Evolutionary conservation across 2,113 vertebrate species (phyloP).

Genomic region (Pelodiscus sinensis): DNA sequence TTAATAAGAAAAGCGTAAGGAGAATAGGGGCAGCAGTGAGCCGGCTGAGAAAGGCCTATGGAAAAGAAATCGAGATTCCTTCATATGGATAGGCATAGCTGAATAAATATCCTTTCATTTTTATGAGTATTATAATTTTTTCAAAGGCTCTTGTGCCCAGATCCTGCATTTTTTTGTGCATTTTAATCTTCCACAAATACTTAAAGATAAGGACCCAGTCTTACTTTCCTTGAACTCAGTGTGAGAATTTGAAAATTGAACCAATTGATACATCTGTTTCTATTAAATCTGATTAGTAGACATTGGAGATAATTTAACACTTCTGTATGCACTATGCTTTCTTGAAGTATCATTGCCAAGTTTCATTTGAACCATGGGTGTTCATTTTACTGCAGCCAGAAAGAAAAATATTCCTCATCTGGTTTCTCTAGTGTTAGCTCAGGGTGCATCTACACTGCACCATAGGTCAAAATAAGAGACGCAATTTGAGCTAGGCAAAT

Average conservation of each 20-base stretch:
- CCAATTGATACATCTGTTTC: conserved; percentile 22
- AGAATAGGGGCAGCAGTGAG: conserved; percentile 33
- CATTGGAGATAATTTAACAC: neutral
- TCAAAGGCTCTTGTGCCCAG: conserved; percentile 29
- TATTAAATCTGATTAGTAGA: neutral
- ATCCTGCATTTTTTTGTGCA: conserved; percentile 34
- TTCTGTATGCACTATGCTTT: neutral
- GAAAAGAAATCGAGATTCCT: conserved; percentile 32
- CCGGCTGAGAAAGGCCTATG: conserved; percentile 9
- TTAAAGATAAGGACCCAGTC: conserved; percentile 42
- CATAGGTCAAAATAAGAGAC: no score
- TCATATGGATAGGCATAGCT: conserved; percentile 2
- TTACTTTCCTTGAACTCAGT: conserved; percentile 1
- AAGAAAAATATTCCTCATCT: neutral
- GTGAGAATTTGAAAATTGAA: conserved; percentile 27
- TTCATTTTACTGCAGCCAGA: neutral
- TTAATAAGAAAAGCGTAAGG: conserved; percentile 50
- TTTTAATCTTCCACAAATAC: conserved; percentile 38
- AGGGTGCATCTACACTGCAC: no score
- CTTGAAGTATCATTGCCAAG: neutral
- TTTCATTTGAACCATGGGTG: neutral
- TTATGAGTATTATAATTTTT: conserved; percentile 30
- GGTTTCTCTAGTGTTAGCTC: neutral
- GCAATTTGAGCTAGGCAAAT: no score
- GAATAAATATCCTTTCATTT: conserved; percentile 55